A percentile compares a stretch with the other conserved stretches of the same genome.
phyloP scores from a whole-genome alignment of 2,888 invertebrate species.

The Magallana nippona region DNA sequence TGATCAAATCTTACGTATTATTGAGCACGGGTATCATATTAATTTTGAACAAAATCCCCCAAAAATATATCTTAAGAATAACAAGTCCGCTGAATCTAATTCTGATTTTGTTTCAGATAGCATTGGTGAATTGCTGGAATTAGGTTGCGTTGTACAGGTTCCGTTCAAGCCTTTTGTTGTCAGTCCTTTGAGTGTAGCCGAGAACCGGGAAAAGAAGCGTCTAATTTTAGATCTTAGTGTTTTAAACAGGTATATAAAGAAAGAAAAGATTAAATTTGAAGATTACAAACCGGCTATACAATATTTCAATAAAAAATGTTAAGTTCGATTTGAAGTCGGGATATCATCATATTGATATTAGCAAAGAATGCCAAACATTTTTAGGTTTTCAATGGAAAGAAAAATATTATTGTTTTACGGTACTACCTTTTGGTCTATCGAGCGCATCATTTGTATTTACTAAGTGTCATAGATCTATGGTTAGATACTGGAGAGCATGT shows the following conservation, averaged over 20 bases:
- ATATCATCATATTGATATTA: conserved; percentile 35
- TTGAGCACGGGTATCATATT: not conserved
- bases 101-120: too few relatives aligned
- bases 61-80: not conserved
- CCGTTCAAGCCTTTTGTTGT: too few relatives aligned
- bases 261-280: not conserved
- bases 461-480: conserved; percentile 8
- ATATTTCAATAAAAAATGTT: not conserved
- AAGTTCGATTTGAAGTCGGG: conserved; percentile 32
- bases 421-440: conserved; percentile 33
- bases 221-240: conserved; percentile 12
- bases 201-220: conserved; percentile 4
- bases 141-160: too few relatives aligned
- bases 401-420: conserved; percentile 29
- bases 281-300: not conserved
- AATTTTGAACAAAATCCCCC: not conserved
- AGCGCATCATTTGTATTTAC: conserved; percentile 19
- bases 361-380: conserved; percentile 13
- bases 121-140: too few relatives aligned
- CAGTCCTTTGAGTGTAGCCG: not conserved
- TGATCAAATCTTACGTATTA: not conserved
- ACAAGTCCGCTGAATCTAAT: not conserved
- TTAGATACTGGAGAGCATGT: conserved; percentile 10
- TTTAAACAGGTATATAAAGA: not conserved
- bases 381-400: conserved; percentile 37